These are phyloP conservation scores for Zygaena filipendulae DNA, from an alignment of 2,888 invertebrate species.

Conservation along the genomic window DNA sequence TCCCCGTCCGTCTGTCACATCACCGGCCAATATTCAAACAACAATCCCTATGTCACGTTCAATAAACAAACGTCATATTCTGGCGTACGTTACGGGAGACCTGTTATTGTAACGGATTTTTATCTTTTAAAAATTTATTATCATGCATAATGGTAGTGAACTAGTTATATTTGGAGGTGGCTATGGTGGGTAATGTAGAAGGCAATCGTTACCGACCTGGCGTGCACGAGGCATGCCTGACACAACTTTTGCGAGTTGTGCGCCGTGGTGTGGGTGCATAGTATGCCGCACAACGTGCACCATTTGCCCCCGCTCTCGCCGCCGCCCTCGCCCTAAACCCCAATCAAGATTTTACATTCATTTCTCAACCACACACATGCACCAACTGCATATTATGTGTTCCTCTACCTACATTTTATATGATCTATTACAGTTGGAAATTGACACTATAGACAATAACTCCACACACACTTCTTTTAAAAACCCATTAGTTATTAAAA, in stretches of 20 bases:
- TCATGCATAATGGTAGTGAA: not conserved
- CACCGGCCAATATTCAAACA: conserved; percentile 48
- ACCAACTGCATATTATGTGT: conserved; percentile 8
- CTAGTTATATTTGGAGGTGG: too few relatives aligned
- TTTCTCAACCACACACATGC: conserved; percentile 23
- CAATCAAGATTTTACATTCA: conserved; percentile 53
- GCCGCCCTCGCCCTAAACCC: conserved; percentile 62
- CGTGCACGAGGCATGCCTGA: conserved; percentile 69
- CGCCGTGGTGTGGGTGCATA: conserved; percentile 59
- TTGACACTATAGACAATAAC: too few relatives aligned
- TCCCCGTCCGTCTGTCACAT: conserved; percentile 80
- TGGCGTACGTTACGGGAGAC: too few relatives aligned
- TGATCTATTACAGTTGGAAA: conserved; percentile 1
- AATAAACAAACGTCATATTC: too few relatives aligned
- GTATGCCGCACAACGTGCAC: conserved; percentile 65
- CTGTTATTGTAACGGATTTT: too few relatives aligned
- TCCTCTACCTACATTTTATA: conserved; percentile 1
- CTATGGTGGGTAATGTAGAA: too few relatives aligned
- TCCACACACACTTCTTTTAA: conserved; percentile 65
- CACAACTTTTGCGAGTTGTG: conserved; percentile 66
- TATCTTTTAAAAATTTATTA: too few relatives aligned
- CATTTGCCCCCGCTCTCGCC: conserved; percentile 51
- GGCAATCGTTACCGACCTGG: conserved; percentile 54
- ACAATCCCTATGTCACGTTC: conserved; percentile 21
- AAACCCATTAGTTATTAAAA: conserved; percentile 49